phyloP scores from a whole-genome alignment of 2,113 vertebrate species.

The Lampris megalopsis region DNA sequence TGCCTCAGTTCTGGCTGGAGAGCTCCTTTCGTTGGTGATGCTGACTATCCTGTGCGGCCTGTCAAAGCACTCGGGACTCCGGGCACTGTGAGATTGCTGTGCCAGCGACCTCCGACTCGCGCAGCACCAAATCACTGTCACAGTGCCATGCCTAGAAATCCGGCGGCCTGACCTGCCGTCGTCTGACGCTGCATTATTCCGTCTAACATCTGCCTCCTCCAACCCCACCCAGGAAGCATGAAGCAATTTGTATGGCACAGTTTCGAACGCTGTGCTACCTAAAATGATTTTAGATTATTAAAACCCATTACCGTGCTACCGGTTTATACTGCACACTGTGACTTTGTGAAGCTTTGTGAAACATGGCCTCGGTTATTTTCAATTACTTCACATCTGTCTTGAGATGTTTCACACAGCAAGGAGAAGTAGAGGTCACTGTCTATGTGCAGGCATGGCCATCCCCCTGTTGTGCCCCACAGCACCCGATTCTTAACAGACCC shows the following conservation, averaged over 20 bases:
- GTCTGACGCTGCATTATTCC: slow-evolving; percentile 59
- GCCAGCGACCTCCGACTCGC: slow-evolving; percentile 63
- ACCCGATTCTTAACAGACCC: slow-evolving; percentile 42
- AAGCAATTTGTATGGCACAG: slow-evolving; percentile 3
- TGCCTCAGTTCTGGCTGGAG: slow-evolving; percentile 28
- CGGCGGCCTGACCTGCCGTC: slow-evolving; percentile 30
- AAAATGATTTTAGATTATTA: not conserved
- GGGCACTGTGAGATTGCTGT: slow-evolving; percentile 39
- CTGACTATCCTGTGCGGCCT: slow-evolving; percentile 48
- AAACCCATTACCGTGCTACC: not conserved
- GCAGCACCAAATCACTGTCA: slow-evolving; percentile 58
- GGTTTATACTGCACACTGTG: slow-evolving; percentile 12
- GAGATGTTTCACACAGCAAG: slow-evolving; percentile 8
- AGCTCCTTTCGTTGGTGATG: slow-evolving; percentile 21
- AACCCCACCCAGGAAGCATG: slow-evolving; percentile 18
- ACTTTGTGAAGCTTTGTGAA: slow-evolving; percentile 22
- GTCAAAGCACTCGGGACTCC: slow-evolving; percentile 61
- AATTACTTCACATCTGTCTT: slow-evolving; percentile 22
- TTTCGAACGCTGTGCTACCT: not conserved
- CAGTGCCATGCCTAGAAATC: slow-evolving; percentile 46
- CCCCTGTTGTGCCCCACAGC: slow-evolving; percentile 44
- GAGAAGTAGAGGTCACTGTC: slow-evolving; percentile 12
- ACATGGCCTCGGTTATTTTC: slow-evolving; percentile 18
- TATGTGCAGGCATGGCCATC: slow-evolving; percentile 25
- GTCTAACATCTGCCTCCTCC: slow-evolving; percentile 9